Evolutionary conservation across 2,888 invertebrate genomes (phyloP), one percentile per base, ranked within the genome.

Genomic region (Cryptus armator): DNA sequence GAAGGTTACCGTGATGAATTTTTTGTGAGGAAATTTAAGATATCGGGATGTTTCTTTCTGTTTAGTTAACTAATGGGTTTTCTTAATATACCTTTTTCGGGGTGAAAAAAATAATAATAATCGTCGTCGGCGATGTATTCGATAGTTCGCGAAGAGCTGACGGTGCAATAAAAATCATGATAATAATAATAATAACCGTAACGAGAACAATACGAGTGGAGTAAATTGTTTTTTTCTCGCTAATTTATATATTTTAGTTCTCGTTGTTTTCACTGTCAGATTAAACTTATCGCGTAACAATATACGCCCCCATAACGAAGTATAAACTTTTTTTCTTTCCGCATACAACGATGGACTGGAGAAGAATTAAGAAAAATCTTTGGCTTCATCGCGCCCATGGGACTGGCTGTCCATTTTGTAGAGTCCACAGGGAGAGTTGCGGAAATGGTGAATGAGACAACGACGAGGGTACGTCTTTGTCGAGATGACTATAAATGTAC

Each of bases 251-350:
- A 37, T 62, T 62, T 14, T 37, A 32, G 37, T 32, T 9, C 1
- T n/a, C 37, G n/a, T 29, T n/a, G 66, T 66, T 37, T 16, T 43
- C 19, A 10, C 37, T 16, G 43, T 66, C 37, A 16, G 43, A 43
- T 66, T 66, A 66, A 43, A 66, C 66, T 66, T 66, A 66, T 66
- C 66, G 12, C 64, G 37, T 14, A 10, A 37, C 16, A 14, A 64
- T 64, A 37, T 37, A 37, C 16, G 32, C 64, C 64, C n/a, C 16
- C 7, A n/a, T 37, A 14, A 2, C 14, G 37, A 12, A 37, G 32
- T 14, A 16, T 37, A 14, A 12, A 19, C 37, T 12, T 64, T 64
- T 64, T 59, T 59, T 59, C 29, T 29, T 24, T 29, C 24, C 10
- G 5, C 59, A 32, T 29, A 32, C 32, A 62, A 62, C 59, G 32